phyloP scores from a whole-genome alignment of 2,888 invertebrate species.

The Cephalotes varians region DNA sequence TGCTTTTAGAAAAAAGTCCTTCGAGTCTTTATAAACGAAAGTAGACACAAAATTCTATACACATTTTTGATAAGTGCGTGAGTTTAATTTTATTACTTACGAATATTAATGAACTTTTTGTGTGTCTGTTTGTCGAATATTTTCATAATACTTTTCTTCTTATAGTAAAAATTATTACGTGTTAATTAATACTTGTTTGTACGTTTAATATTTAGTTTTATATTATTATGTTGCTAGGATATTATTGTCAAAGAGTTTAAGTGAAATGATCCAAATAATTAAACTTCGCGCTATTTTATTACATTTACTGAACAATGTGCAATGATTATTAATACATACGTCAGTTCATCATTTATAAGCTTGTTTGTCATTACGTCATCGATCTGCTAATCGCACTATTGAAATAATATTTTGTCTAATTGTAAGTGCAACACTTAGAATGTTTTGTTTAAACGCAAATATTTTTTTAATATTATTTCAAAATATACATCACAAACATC shows the following conservation, averaged over 20 bases:
- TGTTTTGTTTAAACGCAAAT: not conserved
- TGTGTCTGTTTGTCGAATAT: not conserved
- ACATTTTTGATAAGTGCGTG: not conserved
- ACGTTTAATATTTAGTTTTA: not conserved
- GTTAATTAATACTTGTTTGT: not conserved
- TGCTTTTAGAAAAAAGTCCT: not conserved
- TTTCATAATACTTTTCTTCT: not conserved
- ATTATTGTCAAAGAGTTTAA: not conserved
- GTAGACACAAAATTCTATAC: not conserved
- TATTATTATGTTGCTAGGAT: not conserved
- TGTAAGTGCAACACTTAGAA: not conserved
- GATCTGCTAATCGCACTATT: not conserved
- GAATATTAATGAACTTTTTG: not conserved
- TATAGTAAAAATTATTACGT: not conserved
- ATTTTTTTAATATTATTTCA: not conserved
- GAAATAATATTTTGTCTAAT: not conserved
- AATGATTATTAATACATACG: not conserved
- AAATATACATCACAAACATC: not conserved
- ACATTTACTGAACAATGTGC: not conserved
- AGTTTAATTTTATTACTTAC: not conserved
- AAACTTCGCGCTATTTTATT: conserved; percentile 24
- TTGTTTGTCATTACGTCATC: conserved; percentile 4
- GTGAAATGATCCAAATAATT: not conserved
- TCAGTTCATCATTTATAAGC: not conserved
- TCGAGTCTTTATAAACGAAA: not conserved